These are phyloP conservation scores for Apaloderma vittatum DNA, from an alignment of 2,113 vertebrate species.

Conservation along the genomic window DNA sequence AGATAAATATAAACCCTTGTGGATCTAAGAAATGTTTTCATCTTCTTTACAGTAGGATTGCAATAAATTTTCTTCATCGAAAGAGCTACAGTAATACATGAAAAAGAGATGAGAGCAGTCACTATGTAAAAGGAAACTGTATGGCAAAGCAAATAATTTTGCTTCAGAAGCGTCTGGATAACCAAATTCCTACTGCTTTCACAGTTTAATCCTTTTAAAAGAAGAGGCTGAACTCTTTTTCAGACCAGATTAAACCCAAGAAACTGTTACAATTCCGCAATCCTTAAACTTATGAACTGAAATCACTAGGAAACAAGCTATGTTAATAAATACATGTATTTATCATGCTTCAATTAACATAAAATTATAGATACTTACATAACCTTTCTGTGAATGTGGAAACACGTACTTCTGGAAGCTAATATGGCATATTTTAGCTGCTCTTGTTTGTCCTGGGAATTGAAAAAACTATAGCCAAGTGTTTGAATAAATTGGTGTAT, in stretches of 20 bases:
- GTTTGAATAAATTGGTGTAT: neutral
- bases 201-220: constrained; percentile 18
- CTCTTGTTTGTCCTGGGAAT: neutral
- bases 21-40: neutral
- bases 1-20: neutral
- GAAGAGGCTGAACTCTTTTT: neutral
- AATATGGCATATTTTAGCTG: neutral
- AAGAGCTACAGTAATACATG: neutral
- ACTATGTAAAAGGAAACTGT: neutral
- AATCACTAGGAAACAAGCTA: neutral
- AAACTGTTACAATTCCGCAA: neutral
- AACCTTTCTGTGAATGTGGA: neutral
- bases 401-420: neutral
- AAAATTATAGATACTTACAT: neutral
- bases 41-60: neutral
- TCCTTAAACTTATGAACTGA: neutral
- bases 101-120: neutral
- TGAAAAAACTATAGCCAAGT: neutral
- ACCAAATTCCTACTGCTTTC: neutral
- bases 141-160: neutral
- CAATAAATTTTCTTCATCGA: neutral
- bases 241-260: neutral
- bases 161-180: neutral
- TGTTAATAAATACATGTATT: neutral
- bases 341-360: neutral